These are phyloP conservation scores for Prolemur simus DNA, from an alignment of 2,113 vertebrate genomes.

Conservation along the genomic window DNA sequence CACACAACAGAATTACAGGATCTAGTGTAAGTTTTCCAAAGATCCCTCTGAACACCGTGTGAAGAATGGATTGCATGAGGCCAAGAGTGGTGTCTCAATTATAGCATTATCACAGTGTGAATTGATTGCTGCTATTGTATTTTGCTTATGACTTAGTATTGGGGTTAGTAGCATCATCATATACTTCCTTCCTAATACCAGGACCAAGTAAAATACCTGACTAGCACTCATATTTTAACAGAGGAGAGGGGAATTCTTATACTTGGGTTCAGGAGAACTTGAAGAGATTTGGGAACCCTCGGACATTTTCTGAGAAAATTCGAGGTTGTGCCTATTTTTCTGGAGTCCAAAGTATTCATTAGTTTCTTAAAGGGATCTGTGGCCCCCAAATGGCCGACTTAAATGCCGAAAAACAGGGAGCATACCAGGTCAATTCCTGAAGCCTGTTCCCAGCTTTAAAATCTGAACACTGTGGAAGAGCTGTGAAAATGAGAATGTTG, in stretches of 20 bases:
- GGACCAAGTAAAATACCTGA: neutral
- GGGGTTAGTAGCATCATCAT: neutral
- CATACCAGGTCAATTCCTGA: constrained; percentile 50
- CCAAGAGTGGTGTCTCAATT: neutral
- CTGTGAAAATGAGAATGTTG: constrained; percentile 60
- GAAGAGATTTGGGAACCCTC: neutral
- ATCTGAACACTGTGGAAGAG: neutral
- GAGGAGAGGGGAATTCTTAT: neutral
- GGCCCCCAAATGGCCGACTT: neutral
- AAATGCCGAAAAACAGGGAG: neutral
- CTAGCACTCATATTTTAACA: neutral
- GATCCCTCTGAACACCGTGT: neutral
- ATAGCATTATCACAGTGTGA: neutral
- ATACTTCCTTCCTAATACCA: neutral
- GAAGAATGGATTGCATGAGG: neutral
- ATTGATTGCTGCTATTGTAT: neutral
- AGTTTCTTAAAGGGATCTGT: neutral
- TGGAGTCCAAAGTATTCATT: neutral
- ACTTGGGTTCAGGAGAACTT: neutral
- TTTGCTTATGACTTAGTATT: neutral
- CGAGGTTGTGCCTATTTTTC: constrained; percentile 16
- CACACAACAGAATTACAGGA: neutral
- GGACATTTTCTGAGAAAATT: constrained; percentile 15
- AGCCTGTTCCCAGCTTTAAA: constrained; percentile 14
- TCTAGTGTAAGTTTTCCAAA: neutral